Percentiles rank a stretch among this genome's conserved stretches.
These are phyloP conservation scores for Megaustenia siamemsis DNA, from an alignment of 2,888 invertebrate genomes.

Conservation along the genomic window DNA sequence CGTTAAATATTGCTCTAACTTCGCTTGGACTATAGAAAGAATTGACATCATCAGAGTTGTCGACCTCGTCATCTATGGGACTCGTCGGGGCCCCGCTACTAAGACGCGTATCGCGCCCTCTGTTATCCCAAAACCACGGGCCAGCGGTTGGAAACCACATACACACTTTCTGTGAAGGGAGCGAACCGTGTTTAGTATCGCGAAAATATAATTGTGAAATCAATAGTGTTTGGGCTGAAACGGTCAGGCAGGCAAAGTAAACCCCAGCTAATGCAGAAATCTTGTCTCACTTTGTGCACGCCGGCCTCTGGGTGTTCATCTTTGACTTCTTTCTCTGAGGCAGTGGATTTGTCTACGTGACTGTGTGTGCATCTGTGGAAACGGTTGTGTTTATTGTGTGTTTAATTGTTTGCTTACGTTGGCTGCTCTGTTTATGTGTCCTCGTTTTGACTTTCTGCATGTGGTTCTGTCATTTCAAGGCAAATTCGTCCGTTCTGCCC, in stretches of 20 bases:
- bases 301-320: background rate
- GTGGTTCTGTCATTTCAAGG: too few relatives aligned
- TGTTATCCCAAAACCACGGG: background rate
- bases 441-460: too few relatives aligned
- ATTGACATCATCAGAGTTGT: background rate
- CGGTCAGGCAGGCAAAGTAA: background rate
- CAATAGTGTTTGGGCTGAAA: constrained; percentile 6
- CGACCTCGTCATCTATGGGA: background rate
- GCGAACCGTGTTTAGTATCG: background rate
- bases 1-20: background rate
- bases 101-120: background rate
- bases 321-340: background rate
- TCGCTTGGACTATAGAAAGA: background rate
- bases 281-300: constrained; percentile 1
- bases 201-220: constrained; percentile 1
- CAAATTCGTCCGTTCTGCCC: too few relatives aligned
- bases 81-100: background rate
- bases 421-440: too few relatives aligned
- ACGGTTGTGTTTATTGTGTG: background rate
- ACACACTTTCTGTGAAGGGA: background rate
- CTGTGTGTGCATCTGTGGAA: background rate
- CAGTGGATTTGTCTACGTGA: background rate
- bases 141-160: background rate
- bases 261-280: constrained; percentile 16
- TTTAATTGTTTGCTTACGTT: background rate